Evolutionary conservation across 2,888 invertebrate genomes (phyloP).

Genomic region (Archaeoteleia sp.): DNA sequence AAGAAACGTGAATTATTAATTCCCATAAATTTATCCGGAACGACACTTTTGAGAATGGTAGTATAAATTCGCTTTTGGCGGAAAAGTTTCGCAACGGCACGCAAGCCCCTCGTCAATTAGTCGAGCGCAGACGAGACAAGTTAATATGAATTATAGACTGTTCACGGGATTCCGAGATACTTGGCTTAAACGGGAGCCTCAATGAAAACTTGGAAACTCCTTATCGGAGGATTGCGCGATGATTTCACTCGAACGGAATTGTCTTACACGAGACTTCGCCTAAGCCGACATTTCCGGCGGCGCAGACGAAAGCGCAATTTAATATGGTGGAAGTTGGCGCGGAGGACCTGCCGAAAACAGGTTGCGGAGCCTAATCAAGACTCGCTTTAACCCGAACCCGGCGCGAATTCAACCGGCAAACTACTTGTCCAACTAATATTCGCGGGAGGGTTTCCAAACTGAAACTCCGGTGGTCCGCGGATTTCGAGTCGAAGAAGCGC

Average conservation of each 20-base stretch:
- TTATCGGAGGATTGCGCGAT: slow-evolving; percentile 39
- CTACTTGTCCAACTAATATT: slow-evolving; percentile 73
- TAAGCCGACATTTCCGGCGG: slow-evolving; percentile 48
- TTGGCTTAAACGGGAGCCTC: slow-evolving; percentile 2
- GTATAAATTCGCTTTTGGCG: too few species aligned
- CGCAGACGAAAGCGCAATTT: slow-evolving; percentile 67
- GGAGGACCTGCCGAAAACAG: slow-evolving; percentile 63
- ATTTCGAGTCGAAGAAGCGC: slow-evolving; percentile 20
- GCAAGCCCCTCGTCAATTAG: not conserved
- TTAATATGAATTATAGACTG: slow-evolving; percentile 23
- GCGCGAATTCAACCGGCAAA: slow-evolving; percentile 56
- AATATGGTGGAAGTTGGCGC: slow-evolving; percentile 71
- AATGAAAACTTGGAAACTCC: slow-evolving; percentile 28
- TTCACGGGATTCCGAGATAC: slow-evolving; percentile 10
- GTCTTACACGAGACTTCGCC: slow-evolving; percentile 35
- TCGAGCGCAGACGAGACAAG: slow-evolving; percentile 15
- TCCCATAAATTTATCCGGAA: too few species aligned
- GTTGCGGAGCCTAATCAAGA: slow-evolving; percentile 71
- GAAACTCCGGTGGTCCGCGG: slow-evolving; percentile 61
- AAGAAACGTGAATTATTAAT: too few species aligned
- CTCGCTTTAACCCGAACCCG: slow-evolving; percentile 64
- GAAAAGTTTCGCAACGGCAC: too few species aligned
- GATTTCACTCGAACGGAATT: slow-evolving; percentile 33
- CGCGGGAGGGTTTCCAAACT: slow-evolving; percentile 66
- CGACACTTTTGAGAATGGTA: too few species aligned